A percentile compares a stretch with the other conserved stretches of the same genome.
phyloP scores from a whole-genome alignment of 2,888 invertebrate species.

The Clunio marinus region DNA sequence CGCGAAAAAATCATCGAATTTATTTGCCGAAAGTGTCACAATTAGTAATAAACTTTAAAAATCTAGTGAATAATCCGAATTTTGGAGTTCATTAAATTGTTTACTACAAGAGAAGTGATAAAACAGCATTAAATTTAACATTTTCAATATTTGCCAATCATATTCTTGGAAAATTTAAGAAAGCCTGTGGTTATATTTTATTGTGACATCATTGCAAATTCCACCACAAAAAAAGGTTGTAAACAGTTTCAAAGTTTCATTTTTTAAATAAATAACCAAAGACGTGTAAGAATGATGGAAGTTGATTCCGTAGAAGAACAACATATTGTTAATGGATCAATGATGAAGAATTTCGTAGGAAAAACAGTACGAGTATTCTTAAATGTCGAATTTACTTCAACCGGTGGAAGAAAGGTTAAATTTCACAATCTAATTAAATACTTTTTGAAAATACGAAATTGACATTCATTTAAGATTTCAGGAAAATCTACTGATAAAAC shows the following conservation, averaged over 20 bases:
- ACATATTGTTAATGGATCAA: not conserved
- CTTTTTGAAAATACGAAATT: not conserved
- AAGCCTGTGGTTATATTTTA: too few species aligned
- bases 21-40: too few species aligned
- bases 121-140: too few species aligned
- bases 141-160: too few species aligned
- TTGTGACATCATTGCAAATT: too few species aligned
- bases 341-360: constrained; percentile 1
- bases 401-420: not conserved
- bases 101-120: too few species aligned
- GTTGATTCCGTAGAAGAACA: not conserved
- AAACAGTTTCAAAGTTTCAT: not conserved
- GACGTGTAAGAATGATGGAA: not conserved
- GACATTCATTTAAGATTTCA: not conserved
- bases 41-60: too few species aligned
- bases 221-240: too few species aligned
- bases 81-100: too few species aligned
- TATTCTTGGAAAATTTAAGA: too few species aligned
- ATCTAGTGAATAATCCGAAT: too few species aligned
- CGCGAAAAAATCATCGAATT: too few species aligned
- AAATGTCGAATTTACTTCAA: not conserved
- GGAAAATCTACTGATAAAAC: constrained; percentile 39
- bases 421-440: not conserved
- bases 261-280: not conserved
- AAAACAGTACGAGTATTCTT: not conserved